Percentiles rank a stretch among this genome's conserved stretches.
Conservation (phyloP, 2,888 invertebrate species). For the Elgonia sp. region DNA sequence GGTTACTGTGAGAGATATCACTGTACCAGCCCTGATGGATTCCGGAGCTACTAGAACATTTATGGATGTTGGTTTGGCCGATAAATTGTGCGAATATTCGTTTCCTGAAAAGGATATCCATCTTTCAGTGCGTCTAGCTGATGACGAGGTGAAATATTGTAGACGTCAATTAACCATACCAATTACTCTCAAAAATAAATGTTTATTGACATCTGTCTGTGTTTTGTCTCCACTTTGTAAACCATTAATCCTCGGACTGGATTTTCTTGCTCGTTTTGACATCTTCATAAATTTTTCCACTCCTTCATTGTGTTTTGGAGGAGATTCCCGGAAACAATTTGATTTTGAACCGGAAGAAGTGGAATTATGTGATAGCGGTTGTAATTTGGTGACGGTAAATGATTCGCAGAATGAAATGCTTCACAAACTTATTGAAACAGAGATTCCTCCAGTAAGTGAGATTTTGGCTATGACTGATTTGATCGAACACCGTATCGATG, state of each 20-base stretch:
- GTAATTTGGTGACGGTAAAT: no score
- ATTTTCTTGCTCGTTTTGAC: no score
- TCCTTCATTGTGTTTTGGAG: no score
- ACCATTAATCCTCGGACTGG: background rate
- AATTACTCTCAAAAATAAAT: background rate
- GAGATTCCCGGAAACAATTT: no score
- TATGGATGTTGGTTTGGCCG: background rate
- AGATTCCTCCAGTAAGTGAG: no score
- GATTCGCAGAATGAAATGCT: no score
- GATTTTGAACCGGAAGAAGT: no score
- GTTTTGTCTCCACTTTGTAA: background rate
- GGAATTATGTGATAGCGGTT: no score
- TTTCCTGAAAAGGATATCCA: background rate
- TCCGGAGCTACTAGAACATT: slow-evolving; percentile 7
- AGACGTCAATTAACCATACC: background rate
- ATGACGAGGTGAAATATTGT: background rate
- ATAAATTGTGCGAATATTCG: background rate
- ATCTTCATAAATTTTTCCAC: no score
- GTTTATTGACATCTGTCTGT: background rate
- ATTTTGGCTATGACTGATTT: no score
- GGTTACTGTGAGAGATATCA: background rate
- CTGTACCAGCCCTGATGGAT: background rate
- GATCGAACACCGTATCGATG: no score
- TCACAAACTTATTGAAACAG: no score
- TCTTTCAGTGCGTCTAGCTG: background rate